These are phyloP conservation scores for Onthophagus sagittarius DNA, from an alignment of 2,888 invertebrate genomes.

Conservation along the genomic window DNA sequence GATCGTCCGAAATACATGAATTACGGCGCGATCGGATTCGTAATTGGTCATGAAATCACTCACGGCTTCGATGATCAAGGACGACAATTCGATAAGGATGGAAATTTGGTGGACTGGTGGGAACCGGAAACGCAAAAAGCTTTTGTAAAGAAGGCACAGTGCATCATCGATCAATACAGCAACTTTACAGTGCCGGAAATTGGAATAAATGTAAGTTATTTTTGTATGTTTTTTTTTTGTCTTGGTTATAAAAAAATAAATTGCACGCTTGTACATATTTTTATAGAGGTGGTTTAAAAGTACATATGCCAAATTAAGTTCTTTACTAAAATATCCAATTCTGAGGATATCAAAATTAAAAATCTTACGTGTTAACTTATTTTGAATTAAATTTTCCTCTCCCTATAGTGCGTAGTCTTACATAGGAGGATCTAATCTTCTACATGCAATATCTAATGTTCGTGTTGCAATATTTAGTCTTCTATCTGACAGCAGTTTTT, in stretches of 20 bases:
- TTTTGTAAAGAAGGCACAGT: slow-evolving; percentile 80
- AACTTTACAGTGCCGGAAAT: slow-evolving; percentile 82
- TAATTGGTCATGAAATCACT: slow-evolving; percentile 90
- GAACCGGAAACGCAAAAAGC: slow-evolving; percentile 74
- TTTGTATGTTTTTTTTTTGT: slow-evolving; percentile 1
- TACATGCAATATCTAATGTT: too few relatives aligned
- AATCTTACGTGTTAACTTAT: too few relatives aligned
- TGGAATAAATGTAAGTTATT: slow-evolving; percentile 61
- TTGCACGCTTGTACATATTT: slow-evolving; percentile 5
- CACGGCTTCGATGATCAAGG: slow-evolving; percentile 90
- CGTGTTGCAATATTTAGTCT: too few relatives aligned
- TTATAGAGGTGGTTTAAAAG: neutral
- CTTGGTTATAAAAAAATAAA: neutral
- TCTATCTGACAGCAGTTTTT: too few relatives aligned
- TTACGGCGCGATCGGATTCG: slow-evolving; percentile 86
- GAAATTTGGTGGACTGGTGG: slow-evolving; percentile 94
- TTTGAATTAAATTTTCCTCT: too few relatives aligned
- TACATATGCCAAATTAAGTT: too few relatives aligned
- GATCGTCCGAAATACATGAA: slow-evolving; percentile 89
- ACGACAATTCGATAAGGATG: slow-evolving; percentile 86
- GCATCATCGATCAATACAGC: slow-evolving; percentile 91
- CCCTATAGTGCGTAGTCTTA: too few relatives aligned
- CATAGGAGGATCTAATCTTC: too few relatives aligned
- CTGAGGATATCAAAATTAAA: too few relatives aligned
- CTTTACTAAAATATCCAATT: too few relatives aligned